Evolutionary conservation across 2,888 invertebrate species (phyloP).

Genomic region (Gastracanthus pulcherrimus): DNA sequence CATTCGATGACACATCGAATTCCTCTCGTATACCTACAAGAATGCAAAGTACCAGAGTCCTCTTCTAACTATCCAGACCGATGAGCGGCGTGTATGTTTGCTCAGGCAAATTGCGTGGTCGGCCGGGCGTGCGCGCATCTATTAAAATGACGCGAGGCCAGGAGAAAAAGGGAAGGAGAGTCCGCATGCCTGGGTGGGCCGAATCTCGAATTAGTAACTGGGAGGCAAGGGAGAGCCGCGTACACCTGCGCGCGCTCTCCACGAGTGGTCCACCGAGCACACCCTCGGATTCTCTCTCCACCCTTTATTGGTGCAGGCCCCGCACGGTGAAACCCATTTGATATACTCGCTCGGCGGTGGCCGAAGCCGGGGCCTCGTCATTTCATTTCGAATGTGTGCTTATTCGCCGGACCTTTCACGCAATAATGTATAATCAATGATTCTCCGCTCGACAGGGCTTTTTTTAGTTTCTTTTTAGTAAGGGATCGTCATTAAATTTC

Average conservation of each 20-base stretch:
- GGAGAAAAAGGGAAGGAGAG: constrained; percentile 19
- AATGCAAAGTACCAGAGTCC: too few relatives aligned
- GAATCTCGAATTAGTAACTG: constrained; percentile 55
- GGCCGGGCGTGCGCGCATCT: too few relatives aligned
- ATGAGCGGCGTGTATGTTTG: too few relatives aligned
- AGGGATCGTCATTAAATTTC: too few relatives aligned
- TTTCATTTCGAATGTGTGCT: constrained; percentile 40
- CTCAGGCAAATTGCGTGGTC: too few relatives aligned
- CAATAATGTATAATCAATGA: constrained; percentile 42
- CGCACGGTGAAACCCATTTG: constrained; percentile 8
- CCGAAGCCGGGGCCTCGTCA: constrained; percentile 6
- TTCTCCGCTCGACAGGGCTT: neutral
- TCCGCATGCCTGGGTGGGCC: constrained; percentile 51
- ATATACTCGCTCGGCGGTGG: neutral
- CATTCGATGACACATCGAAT: too few relatives aligned
- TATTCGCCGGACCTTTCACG: constrained; percentile 36
- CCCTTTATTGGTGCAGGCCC: too few relatives aligned
- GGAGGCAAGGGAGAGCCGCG: neutral
- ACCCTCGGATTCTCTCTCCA: constrained; percentile 22
- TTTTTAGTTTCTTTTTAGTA: too few relatives aligned
- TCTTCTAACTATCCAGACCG: too few relatives aligned
- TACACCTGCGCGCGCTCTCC: constrained; percentile 47
- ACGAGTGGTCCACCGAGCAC: constrained; percentile 29
- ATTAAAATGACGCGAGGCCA: constrained; percentile 38
- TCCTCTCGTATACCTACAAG: too few relatives aligned